Percentiles rank a stretch among this genome's conserved stretches.
These are phyloP conservation scores for Noturus placidus DNA, from an alignment of 2,113 vertebrate genomes.

Conservation along the genomic window DNA sequence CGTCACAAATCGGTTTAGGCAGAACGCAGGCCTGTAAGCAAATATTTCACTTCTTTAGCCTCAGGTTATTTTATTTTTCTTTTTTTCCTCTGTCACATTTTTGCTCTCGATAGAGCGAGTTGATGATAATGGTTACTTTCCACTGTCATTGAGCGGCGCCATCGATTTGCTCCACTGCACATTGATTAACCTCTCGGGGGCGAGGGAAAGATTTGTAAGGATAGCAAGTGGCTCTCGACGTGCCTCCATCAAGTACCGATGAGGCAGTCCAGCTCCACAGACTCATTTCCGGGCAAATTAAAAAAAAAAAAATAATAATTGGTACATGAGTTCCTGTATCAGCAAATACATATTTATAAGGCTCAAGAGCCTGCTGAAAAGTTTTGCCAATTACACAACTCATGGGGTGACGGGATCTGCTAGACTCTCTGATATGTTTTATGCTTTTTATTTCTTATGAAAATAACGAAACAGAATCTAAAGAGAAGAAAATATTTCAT, in stretches of 20 bases:
- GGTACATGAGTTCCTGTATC: neutral
- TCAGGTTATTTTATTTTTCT: neutral
- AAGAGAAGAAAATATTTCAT: too few relatives aligned
- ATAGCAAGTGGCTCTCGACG: conserved; percentile 40
- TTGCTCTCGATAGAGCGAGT: conserved; percentile 2
- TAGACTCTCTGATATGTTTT: neutral
- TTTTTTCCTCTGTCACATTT: neutral
- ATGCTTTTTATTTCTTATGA: neutral
- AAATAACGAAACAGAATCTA: neutral
- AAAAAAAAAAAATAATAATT: neutral
- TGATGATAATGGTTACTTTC: conserved; percentile 44
- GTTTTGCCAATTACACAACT: conserved; percentile 37
- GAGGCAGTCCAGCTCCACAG: conserved; percentile 34
- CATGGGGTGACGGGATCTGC: conserved; percentile 18
- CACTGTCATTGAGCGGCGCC: conserved; percentile 30
- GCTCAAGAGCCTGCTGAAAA: conserved; percentile 19
- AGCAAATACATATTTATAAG: conserved; percentile 51
- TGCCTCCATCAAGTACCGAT: conserved; percentile 46
- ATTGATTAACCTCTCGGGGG: conserved; percentile 51
- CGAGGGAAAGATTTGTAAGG: conserved; percentile 36
- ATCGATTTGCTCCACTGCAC: conserved; percentile 46
- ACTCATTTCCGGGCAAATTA: conserved; percentile 38
- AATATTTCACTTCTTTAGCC: neutral
- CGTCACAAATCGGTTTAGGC: conserved; percentile 1
- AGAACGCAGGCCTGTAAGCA: neutral